phyloP scores from a whole-genome alignment of 2,888 invertebrate species.

The Drosophila lutescens region DNA sequence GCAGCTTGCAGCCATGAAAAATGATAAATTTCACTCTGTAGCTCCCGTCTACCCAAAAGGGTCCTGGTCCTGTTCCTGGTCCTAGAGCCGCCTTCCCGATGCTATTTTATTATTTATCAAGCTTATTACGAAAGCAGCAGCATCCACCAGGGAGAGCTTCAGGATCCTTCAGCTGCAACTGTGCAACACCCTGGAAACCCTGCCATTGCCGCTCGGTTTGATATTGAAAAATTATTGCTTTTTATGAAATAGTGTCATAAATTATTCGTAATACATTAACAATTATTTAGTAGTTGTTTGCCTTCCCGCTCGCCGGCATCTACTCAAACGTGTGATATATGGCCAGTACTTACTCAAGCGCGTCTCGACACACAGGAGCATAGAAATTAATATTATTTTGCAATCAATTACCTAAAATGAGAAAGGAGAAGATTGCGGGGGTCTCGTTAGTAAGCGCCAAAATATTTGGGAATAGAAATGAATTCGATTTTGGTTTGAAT shows the following conservation, averaged over 20 bases:
- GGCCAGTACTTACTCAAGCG: constrained; percentile 71
- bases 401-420: constrained; percentile 75
- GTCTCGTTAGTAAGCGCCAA: not conserved
- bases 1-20: constrained; percentile 75
- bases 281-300: constrained; percentile 80
- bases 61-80: constrained; percentile 2
- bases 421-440: constrained; percentile 26
- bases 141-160: constrained; percentile 14
- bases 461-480: not conserved
- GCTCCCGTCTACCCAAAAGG: constrained; percentile 41
- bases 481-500: not conserved
- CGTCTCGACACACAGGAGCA: constrained; percentile 48
- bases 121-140: constrained; percentile 75
- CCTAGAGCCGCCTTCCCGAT: constrained; percentile 37
- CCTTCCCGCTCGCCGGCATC: constrained; percentile 41
- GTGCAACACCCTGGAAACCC: constrained; percentile 52
- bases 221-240: constrained; percentile 81
- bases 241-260: constrained; percentile 81
- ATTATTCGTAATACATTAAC: constrained; percentile 81
- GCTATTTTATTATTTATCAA: constrained; percentile 78
- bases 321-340: constrained; percentile 75
- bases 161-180: constrained; percentile 68
- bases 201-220: constrained; percentile 77
- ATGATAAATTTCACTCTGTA: constrained; percentile 77
- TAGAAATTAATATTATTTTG: constrained; percentile 70